Conservation (phyloP, 2,888 invertebrate species). For the Drosophila lacicola region DNA sequence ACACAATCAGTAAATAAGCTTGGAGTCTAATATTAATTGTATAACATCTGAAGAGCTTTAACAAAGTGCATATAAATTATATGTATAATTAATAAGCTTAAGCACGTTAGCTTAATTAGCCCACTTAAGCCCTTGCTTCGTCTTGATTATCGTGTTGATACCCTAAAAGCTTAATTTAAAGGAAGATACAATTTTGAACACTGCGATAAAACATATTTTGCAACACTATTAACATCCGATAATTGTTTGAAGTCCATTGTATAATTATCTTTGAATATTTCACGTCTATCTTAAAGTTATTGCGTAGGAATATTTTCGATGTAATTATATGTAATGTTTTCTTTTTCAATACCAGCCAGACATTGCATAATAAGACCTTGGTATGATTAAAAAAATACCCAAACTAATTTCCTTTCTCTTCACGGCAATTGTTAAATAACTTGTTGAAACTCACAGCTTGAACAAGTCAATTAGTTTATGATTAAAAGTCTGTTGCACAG, state of each 20-base stretch:
- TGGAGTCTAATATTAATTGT: conserved; percentile 13
- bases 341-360: neutral
- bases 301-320: too few relatives aligned
- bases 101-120: conserved; percentile 9
- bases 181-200: neutral
- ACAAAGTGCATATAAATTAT: neutral
- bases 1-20: conserved; percentile 15
- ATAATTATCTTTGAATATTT: neutral
- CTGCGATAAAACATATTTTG: neutral
- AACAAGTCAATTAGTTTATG: neutral
- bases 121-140: neutral
- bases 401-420: neutral
- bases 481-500: conserved; percentile 3
- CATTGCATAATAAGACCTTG: neutral
- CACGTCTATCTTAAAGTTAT: too few relatives aligned
- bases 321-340: neutral
- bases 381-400: neutral
- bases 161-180: conserved; percentile 10
- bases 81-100: conserved; percentile 15
- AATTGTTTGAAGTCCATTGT: neutral
- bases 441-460: neutral
- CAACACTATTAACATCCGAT: neutral
- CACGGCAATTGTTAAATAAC: neutral
- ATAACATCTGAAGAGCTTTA: conserved; percentile 12
- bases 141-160: conserved; percentile 13